Evolutionary conservation across 1,140 invertebrate genomes (phyloP).

Genomic region (Lepidurus arcticus): DNA sequence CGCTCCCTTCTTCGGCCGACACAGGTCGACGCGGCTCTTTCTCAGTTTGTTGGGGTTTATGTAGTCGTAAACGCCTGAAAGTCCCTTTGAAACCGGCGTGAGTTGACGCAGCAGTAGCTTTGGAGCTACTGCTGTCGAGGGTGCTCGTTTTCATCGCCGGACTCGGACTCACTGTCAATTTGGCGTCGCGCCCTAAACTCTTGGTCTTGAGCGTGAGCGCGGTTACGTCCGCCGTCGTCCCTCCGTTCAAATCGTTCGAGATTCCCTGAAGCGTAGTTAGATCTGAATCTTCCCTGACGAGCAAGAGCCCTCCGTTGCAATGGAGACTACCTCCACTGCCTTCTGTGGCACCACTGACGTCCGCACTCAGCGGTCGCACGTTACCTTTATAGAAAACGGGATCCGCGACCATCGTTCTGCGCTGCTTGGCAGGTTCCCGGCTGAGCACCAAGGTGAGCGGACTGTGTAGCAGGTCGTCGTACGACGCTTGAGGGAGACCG

Average conservation of each 20-base stretch:
- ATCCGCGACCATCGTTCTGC: background rate
- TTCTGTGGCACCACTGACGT: background rate
- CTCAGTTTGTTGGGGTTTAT: background rate
- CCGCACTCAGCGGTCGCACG: background rate
- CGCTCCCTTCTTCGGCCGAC: slow-evolving; percentile 5
- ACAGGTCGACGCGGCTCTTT: background rate
- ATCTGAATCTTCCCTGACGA: background rate
- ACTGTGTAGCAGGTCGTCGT: background rate
- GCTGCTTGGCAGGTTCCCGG: slow-evolving; percentile 4
- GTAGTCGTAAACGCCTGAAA: background rate
- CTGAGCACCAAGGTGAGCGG: background rate
- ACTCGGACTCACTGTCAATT: background rate
- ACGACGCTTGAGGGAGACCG: background rate
- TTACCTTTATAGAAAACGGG: background rate
- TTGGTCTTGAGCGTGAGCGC: background rate
- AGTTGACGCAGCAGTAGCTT: background rate
- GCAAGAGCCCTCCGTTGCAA: too few species aligned
- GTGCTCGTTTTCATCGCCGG: background rate
- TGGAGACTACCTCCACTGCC: too few species aligned
- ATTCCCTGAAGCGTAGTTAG: background rate
- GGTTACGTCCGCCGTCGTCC: background rate
- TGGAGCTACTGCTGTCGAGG: background rate
- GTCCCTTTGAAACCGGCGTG: background rate
- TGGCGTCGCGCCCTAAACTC: background rate
- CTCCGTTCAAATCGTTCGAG: background rate